Evolutionary conservation across 2,113 vertebrate genomes (phyloP).

Genomic region (Ascaphus truei): DNA sequence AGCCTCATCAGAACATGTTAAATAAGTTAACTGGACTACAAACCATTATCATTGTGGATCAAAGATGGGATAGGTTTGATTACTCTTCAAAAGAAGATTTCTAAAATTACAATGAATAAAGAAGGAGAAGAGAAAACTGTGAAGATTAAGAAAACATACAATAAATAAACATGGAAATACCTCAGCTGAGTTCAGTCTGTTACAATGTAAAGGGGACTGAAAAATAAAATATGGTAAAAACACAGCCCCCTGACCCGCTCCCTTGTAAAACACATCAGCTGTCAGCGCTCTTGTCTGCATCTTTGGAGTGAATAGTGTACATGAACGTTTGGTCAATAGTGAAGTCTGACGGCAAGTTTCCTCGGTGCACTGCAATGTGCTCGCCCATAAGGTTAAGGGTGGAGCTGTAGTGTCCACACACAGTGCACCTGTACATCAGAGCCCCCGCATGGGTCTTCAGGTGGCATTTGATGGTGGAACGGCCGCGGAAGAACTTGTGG

Average conservation of each 20-base stretch:
- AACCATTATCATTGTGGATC: background rate
- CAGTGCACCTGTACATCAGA: conserved; percentile 94
- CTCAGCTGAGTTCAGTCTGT: background rate
- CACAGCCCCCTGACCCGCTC: background rate
- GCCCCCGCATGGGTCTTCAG: conserved; percentile 95
- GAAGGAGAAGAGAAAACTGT: background rate
- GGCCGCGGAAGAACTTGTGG: conserved; percentile 92
- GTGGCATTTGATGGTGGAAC: conserved; percentile 98
- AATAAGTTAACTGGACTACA: background rate
- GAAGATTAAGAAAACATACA: no score
- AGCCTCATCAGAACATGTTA: background rate
- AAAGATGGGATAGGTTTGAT: no score
- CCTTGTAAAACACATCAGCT: conserved; percentile 61
- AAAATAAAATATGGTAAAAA: background rate
- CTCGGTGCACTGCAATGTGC: conserved; percentile 90
- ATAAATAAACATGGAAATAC: conserved; percentile 1
- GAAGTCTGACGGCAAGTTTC: conserved; percentile 87
- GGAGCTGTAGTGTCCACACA: conserved; percentile 92
- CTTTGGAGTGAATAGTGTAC: conserved; percentile 97
- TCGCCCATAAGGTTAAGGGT: conserved; percentile 95
- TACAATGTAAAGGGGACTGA: background rate
- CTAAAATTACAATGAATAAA: background rate
- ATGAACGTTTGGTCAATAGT: conserved; percentile 98
- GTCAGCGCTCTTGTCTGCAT: conserved; percentile 74
- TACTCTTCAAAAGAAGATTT: no score